Conservation (phyloP, 1,140 invertebrate genomes). For the Zophobas atratus region DNA sequence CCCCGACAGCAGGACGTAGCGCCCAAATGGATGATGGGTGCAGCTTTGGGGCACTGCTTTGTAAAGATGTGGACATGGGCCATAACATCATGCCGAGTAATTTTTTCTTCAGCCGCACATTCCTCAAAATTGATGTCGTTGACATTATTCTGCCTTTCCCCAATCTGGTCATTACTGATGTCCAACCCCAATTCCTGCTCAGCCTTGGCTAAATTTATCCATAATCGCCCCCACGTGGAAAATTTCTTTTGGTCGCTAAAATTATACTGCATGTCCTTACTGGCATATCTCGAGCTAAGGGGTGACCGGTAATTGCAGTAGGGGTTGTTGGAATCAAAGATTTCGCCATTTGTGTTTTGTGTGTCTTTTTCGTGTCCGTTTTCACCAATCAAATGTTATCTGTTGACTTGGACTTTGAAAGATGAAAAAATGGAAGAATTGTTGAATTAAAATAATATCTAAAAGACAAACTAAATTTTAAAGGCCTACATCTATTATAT, state of each 20-base stretch:
- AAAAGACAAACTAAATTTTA: too few relatives aligned
- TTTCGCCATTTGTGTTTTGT: constrained; percentile 9
- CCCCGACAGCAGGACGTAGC: constrained; percentile 98
- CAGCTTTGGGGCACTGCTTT: constrained; percentile 88
- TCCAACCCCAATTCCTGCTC: constrained; percentile 90
- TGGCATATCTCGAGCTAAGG: constrained; percentile 92
- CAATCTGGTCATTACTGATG: constrained; percentile 91
- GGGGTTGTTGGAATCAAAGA: constrained; percentile 61
- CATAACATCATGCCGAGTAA: constrained; percentile 98
- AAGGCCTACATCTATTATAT: too few relatives aligned
- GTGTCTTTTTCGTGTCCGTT: not conserved
- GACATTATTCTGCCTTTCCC: constrained; percentile 88
- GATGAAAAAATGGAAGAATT: not conserved
- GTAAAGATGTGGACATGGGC: constrained; percentile 97
- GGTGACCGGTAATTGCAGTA: constrained; percentile 85
- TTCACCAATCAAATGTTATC: constrained; percentile 21
- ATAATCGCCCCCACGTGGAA: constrained; percentile 92
- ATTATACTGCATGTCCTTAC: constrained; percentile 94
- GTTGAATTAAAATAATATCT: too few relatives aligned
- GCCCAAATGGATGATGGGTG: constrained; percentile 97
- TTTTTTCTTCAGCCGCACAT: constrained; percentile 89
- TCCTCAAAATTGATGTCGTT: constrained; percentile 90
- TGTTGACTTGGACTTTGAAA: constrained; percentile 6
- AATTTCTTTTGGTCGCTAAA: constrained; percentile 97
- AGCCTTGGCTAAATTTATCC: constrained; percentile 92